Base-by-base conservation (phyloP, 2,888 invertebrate genomes). In the Chironomus riparius region DNA sequence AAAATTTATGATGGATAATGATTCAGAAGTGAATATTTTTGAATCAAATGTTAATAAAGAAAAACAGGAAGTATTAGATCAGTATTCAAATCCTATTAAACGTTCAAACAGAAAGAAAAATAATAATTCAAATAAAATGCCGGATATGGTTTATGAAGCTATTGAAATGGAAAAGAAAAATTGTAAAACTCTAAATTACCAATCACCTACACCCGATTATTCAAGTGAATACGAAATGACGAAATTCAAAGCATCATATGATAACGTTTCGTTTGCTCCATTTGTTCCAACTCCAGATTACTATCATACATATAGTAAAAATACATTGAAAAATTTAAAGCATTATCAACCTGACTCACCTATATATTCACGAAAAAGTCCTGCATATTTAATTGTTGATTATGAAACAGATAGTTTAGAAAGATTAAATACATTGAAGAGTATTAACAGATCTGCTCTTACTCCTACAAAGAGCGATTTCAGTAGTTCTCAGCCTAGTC, bases 381-480 rank as follows among this genome's bases (percentile, higher is more conserved):
- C 86, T 65, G 81, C 82, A 79, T 81, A 84, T 77, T 81, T 85
- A 70, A 86, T 86, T 38, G 87, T 88, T 71, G 91, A 91, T 81
- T 92, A 91, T 78, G 92, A 92, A 81, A 88, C 90, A 0, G 92
- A 92, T 79, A 92, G 92, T 81, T 85, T 92, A 78, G 92, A 92
- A 83, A 85, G 91, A 78, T 85, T 86, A 77, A 83, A 85, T 18
- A 83, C 83, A 73, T 85, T 85, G 80, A 87, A 84, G 6, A 84
- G 87, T 78, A 87, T 87, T 38, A 71, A 61, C 4, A 82, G 82
- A 2, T 85, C 85, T 28, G 88, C 89, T 4, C 88, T 90, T 0
- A 86, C 87, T 2, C 89, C 76, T 38, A 38, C 38, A 38, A 89
- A 87, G 80, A 86, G 87, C 0, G 91, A 91, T 79, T 82, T 89